Evolutionary conservation across 2,113 vertebrate genomes (phyloP), one percentile per base, ranked within the genome.

Genomic region (Scophthalmus maximus): DNA sequence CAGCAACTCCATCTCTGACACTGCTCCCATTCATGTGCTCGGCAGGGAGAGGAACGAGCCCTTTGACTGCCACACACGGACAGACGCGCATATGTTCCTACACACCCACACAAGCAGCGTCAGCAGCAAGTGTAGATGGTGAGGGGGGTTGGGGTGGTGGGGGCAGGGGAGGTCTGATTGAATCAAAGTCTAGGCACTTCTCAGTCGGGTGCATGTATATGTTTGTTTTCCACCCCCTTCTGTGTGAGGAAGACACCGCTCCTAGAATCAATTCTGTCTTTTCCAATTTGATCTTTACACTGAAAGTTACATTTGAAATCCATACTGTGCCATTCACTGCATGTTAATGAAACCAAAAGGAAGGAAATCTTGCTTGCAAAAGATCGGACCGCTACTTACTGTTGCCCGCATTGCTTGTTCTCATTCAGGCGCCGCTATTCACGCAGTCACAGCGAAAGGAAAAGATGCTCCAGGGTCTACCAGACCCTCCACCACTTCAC

Each of bases 321-420:
- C 76, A 72, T 38, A 30, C 26, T 18, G 42, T 78, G 36, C 58
- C 34, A 70, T 59, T 74, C 25, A 59, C 18, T 49, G 8, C 40
- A 38, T 27, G 25, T 40, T 53, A 27, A 79, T 17, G 55, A 67
- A 69, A 18, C 20, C 3, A 59, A 42, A 76, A 78, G 50, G 78
- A 88, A 60, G 80, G 79, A 90, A 87, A 85, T 84, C 75, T 75
- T 76, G 90, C 75, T 82, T 71, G 83, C 86, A 73, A 79, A 78
- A 76, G 14, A 78, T 77, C 18, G 42, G 60, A 76, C 79, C 75
- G 69, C 69, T 88, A 97, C 95, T 96, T 96, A 98, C 96, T 94
- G 94, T 95, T 91, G 94, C 93, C 93, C 93, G 94, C 95, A 96
- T 96, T 87, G 92, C 95, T 95, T 84, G 92, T 92, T 93, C 88